Conservation (phyloP, 2,888 invertebrate species). For the Cantharis rufa region DNA sequence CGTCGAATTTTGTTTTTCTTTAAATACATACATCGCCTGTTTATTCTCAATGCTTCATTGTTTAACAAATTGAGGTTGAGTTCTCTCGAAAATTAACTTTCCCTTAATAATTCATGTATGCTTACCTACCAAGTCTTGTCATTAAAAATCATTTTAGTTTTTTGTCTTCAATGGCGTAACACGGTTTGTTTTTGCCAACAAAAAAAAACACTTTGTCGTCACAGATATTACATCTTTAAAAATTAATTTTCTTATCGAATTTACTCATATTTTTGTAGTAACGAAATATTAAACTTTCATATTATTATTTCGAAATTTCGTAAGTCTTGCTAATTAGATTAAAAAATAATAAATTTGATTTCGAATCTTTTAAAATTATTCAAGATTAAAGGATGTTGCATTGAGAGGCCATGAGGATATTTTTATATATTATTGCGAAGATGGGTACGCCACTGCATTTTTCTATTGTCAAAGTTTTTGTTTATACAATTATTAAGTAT, state of each 20-base stretch:
- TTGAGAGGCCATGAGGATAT: background rate
- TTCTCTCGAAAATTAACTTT: background rate
- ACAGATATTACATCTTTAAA: background rate
- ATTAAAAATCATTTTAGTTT: background rate
- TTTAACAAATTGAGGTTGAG: background rate
- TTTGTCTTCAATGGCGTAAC: background rate
- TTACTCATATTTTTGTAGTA: background rate
- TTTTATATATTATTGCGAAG: too few species aligned
- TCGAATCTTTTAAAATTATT: background rate
- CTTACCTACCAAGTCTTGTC: background rate
- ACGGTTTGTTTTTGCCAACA: background rate
- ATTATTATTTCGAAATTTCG: background rate
- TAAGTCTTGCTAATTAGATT: background rate
- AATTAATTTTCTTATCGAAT: background rate
- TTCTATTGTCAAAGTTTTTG: background rate
- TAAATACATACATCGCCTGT: background rate
- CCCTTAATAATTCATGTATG: background rate
- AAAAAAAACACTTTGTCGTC: background rate
- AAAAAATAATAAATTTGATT: background rate
- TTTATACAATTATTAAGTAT: background rate
- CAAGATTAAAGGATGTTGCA: background rate
- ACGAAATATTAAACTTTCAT: background rate
- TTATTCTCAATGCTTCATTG: background rate
- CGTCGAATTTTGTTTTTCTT: background rate
- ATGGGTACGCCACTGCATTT: background rate